phyloP scores from a whole-genome alignment of 2,888 invertebrate genomes.

The Caenorhabditis sulstoni region DNA sequence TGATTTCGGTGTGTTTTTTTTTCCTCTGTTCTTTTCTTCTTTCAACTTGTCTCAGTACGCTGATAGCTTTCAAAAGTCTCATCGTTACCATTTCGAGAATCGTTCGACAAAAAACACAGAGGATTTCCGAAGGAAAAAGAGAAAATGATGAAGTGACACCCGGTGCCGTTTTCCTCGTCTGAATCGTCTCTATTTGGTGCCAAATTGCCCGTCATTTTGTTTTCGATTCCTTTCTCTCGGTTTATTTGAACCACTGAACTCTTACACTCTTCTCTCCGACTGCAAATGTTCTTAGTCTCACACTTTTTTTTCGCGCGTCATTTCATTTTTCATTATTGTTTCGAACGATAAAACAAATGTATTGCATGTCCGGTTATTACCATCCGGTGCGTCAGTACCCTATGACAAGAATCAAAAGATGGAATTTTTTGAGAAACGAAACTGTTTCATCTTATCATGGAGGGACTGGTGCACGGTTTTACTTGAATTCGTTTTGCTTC shows the following conservation, averaged over 20 bases:
- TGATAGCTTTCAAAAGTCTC: constrained; percentile 9
- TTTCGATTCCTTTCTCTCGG: background rate
- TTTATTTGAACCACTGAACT: constrained; percentile 30
- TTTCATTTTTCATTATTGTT: constrained; percentile 5
- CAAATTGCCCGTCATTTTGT: constrained; percentile 45
- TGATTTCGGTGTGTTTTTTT: constrained; percentile 49
- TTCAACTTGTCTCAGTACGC: background rate
- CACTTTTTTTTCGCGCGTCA: constrained; percentile 9
- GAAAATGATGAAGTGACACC: constrained; percentile 25
- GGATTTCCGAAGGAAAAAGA: constrained; percentile 13
- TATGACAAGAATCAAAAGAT: constrained; percentile 48
- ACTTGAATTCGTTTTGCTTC: constrained; percentile 37
- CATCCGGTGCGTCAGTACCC: constrained; percentile 26
- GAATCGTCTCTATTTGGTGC: background rate
- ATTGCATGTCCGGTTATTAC: constrained; percentile 1
- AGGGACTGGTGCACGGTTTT: too few relatives aligned
- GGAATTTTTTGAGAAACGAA: constrained; percentile 33
- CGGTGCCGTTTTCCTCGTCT: background rate
- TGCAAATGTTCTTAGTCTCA: constrained; percentile 11
- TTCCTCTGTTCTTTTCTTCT: constrained; percentile 20
- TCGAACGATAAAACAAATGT: constrained; percentile 14
- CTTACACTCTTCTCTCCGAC: background rate
- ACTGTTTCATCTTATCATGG: constrained; percentile 4
- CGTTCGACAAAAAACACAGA: constrained; percentile 41
- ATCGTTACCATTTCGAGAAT: constrained; percentile 24